A percentile compares a stretch with the other conserved stretches of the same genome.
Conservation (phyloP, 2,113 vertebrate genomes). For the Hylia prasina region DNA sequence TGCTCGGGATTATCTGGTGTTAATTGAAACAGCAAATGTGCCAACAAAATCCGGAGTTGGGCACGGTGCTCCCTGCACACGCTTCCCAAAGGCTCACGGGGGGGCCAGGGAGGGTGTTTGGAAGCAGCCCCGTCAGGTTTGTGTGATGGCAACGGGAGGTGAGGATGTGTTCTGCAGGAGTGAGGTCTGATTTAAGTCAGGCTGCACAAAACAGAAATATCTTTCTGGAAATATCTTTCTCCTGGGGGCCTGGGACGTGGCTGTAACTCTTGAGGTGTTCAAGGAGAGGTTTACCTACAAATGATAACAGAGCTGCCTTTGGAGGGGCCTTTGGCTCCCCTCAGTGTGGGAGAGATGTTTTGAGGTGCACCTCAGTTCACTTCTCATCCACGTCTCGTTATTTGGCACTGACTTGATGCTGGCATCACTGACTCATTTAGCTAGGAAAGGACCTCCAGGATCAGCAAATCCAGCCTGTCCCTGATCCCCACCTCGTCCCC, state of each 20-base stretch:
- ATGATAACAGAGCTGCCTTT: background rate
- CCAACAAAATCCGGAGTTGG: background rate
- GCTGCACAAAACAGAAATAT: background rate
- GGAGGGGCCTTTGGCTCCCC: background rate
- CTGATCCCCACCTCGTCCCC: accelerated
- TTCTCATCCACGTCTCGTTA: background rate
- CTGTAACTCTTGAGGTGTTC: background rate
- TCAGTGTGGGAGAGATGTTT: background rate
- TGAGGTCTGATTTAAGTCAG: background rate
- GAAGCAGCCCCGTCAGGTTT: background rate
- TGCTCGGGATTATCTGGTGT: background rate
- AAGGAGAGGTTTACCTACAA: background rate
- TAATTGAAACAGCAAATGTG: background rate
- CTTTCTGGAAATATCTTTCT: background rate
- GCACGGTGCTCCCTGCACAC: background rate
- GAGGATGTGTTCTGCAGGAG: background rate
- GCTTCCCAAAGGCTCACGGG: accelerated
- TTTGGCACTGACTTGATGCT: background rate
- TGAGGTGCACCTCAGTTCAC: background rate
- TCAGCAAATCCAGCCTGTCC: background rate
- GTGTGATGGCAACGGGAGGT: accelerated
- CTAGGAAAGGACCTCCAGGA: background rate
- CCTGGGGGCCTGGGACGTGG: background rate
- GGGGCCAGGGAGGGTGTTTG: background rate
- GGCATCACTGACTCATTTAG: background rate